A percentile compares a stretch with the other conserved stretches of the same genome.
phyloP scores from a whole-genome alignment of 2,888 invertebrate species.

The Parnassius glacialis region DNA sequence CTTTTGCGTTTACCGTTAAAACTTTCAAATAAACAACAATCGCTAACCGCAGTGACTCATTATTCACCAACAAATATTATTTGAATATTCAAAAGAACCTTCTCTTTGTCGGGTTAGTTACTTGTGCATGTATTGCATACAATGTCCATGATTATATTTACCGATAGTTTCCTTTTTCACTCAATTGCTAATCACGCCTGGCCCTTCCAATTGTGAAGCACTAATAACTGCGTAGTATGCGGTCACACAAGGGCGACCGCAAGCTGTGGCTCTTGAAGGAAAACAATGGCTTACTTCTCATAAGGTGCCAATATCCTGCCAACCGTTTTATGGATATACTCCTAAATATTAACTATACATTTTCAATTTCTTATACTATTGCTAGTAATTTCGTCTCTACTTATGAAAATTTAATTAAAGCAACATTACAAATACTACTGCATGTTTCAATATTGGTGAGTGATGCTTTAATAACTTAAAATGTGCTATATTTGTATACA shows the following conservation, averaged over 20 bases:
- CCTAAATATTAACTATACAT: no score
- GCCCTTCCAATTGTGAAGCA: conserved; percentile 60
- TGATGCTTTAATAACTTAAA: no score
- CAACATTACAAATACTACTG: no score
- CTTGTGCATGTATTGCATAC: conserved; percentile 18
- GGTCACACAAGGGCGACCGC: conserved; percentile 54
- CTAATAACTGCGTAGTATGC: conserved; percentile 50
- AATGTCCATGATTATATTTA: conserved; percentile 23
- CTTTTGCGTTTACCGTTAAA: no score
- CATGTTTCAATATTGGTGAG: no score
- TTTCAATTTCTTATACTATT: no score
- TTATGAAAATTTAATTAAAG: no score
- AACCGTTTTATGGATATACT: no score
- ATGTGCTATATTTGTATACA: no score
- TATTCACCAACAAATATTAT: background rate
- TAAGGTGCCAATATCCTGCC: conserved; percentile 39
- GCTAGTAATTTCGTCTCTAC: no score
- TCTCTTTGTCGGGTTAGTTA: conserved; percentile 22
- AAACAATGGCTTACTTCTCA: conserved; percentile 56
- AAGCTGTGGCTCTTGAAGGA: conserved; percentile 44
- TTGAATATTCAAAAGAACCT: conserved; percentile 20
- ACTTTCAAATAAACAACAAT: no score
- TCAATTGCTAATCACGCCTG: conserved; percentile 26
- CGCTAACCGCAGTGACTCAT: no score
- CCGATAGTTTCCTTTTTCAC: conserved; percentile 25